These are phyloP conservation scores for Rhincodon typus DNA, from an alignment of 2,797 vertebrate species.

Conservation along the genomic window DNA sequence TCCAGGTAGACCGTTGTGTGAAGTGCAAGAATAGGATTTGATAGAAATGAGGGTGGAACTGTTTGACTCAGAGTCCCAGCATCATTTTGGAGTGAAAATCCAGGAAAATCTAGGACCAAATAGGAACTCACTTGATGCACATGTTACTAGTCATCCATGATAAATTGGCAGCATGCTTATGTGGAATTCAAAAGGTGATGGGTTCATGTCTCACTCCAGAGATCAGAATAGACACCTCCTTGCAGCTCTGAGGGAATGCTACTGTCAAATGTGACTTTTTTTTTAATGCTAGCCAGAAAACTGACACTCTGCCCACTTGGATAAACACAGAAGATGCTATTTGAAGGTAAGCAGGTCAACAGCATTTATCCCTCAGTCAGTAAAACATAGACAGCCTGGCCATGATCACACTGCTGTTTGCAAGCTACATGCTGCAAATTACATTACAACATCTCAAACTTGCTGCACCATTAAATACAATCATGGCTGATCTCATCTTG, in stretches of 20 bases:
- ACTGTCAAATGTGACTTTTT: too few species aligned
- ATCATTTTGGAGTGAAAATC: too few species aligned
- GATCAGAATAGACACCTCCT: background rate
- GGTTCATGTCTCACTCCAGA: background rate
- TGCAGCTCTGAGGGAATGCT: background rate
- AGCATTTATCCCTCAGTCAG: background rate
- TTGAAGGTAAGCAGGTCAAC: background rate
- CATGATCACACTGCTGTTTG: background rate
- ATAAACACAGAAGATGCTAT: background rate
- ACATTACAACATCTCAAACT: background rate
- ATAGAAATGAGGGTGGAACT: too few species aligned
- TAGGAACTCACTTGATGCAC: background rate
- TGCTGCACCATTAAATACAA: too few species aligned
- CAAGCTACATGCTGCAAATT: background rate
- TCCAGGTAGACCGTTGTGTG: background rate
- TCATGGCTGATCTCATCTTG: too few species aligned
- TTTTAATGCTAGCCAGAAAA: too few species aligned
- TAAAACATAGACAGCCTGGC: background rate
- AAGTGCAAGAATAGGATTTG: background rate
- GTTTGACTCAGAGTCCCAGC: too few species aligned
- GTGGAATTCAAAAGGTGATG: background rate
- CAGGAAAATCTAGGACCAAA: too few species aligned
- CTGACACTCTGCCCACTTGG: background rate
- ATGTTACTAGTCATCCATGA: background rate
- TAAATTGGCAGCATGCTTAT: background rate